A percentile compares a stretch with the other conserved stretches of the same genome.
Evolutionary conservation across 2,888 invertebrate genomes (phyloP).

Genomic region (Drosophila suboccidentalis): DNA sequence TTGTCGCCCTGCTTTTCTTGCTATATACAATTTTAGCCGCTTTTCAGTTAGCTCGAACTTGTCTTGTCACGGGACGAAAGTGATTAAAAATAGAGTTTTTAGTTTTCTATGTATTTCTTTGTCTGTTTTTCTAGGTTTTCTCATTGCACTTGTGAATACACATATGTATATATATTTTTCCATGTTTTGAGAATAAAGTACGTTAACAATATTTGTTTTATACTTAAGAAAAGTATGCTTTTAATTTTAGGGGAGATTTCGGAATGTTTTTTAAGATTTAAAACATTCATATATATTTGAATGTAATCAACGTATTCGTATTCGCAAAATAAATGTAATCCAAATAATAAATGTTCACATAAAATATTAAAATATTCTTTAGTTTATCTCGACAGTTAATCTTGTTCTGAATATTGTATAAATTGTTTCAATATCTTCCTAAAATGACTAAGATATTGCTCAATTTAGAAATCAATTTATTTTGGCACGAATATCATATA

Average conservation of each 20-base stretch:
- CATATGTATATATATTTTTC: conserved; percentile 6
- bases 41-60: conserved; percentile 72
- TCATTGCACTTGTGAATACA: conserved; percentile 2
- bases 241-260: too few species aligned
- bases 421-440: not conserved
- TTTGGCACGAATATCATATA: not conserved
- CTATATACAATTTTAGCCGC: conserved; percentile 67
- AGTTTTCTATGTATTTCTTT: not conserved
- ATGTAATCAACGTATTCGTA: too few species aligned
- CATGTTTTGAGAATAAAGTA: not conserved
- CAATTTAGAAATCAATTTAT: conserved; percentile 1
- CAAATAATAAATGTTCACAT: not conserved
- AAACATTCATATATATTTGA: not conserved
- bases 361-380: not conserved
- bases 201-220: conserved; percentile 4
- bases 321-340: too few species aligned
- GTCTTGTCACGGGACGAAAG: conserved; percentile 69
- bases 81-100: conserved; percentile 74
- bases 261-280: too few species aligned
- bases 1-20: conserved; percentile 58
- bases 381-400: not conserved
- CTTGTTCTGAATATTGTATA: not conserved
- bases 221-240: not conserved
- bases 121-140: conserved; percentile 13
- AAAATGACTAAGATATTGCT: not conserved